Percentiles rank a stretch among this genome's conserved stretches.
phyloP scores from a whole-genome alignment of 2,113 vertebrate genomes.

The Centrocercus urophasianus region DNA sequence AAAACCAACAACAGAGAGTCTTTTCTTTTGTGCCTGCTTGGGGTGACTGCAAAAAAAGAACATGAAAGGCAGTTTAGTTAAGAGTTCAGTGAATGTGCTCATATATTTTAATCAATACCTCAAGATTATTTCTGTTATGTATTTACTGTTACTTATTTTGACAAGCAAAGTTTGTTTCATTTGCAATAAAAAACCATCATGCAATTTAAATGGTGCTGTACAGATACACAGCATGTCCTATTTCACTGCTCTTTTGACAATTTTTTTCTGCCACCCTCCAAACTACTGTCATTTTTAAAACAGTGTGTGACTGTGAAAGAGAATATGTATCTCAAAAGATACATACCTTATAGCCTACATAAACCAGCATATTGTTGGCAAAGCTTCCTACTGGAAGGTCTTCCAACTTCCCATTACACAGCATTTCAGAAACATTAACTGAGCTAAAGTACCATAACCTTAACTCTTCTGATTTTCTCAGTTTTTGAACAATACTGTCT shows the following conservation, averaged over 20 bases:
- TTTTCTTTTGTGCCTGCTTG: conserved; percentile 99
- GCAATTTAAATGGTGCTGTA: background rate
- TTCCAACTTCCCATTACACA: conserved; percentile 36
- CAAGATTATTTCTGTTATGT: accelerated
- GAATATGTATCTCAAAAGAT: background rate
- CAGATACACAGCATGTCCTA: background rate
- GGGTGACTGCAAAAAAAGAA: conserved; percentile 88
- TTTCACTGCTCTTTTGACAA: background rate
- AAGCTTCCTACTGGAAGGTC: background rate
- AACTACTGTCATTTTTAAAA: background rate
- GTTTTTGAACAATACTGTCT: background rate
- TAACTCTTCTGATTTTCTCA: conserved; percentile 42
- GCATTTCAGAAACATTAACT: conserved; percentile 16
- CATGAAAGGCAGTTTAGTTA: background rate
- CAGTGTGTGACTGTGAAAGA: background rate
- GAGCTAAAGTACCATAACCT: background rate
- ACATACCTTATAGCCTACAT: background rate
- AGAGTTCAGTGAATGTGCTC: background rate
- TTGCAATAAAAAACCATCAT: background rate
- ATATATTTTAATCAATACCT: background rate
- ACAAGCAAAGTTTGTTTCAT: background rate
- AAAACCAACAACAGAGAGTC: conserved; percentile 99
- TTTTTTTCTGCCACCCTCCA: background rate
- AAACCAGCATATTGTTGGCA: background rate
- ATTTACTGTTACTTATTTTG: background rate